phyloP scores from a whole-genome alignment of 1,140 invertebrate species.

The Campoletis sonorensis region DNA sequence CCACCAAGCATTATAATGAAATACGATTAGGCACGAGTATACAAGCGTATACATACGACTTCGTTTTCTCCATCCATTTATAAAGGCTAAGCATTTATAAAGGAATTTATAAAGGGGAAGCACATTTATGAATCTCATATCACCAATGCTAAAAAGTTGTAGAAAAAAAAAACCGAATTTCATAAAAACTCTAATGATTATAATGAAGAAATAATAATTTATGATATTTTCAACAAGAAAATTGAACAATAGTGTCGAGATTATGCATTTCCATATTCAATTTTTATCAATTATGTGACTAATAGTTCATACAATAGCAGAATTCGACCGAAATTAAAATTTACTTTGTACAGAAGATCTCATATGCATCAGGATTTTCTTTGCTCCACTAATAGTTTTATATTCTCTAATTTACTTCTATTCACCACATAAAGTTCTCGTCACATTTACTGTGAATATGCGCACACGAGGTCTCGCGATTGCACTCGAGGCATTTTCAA shows the following conservation, averaged over 20 bases:
- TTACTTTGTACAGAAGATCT: not conserved
- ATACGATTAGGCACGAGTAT: slow-evolving; percentile 67
- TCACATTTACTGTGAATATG: slow-evolving; percentile 34
- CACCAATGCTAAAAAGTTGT: too few relatives aligned
- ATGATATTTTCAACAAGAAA: too few relatives aligned
- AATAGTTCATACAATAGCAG: too few relatives aligned
- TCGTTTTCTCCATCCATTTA: slow-evolving; percentile 1
- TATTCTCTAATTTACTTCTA: not conserved
- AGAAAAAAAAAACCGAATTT: too few relatives aligned
- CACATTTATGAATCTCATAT: not conserved
- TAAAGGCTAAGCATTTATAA: too few relatives aligned
- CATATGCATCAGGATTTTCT: not conserved
- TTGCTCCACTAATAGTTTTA: too few relatives aligned
- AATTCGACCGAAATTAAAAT: not conserved
- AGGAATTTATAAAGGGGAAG: too few relatives aligned
- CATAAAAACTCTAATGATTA: too few relatives aligned
- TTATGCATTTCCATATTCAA: too few relatives aligned
- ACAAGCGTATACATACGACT: slow-evolving; percentile 22
- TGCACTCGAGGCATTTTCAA: slow-evolving; percentile 57
- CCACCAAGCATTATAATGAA: slow-evolving; percentile 65
- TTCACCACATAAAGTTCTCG: not conserved
- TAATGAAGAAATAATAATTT: too few relatives aligned
- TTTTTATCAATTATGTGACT: too few relatives aligned
- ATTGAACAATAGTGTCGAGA: too few relatives aligned
- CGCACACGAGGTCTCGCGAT: slow-evolving; percentile 37